Evolutionary conservation across 2,888 invertebrate species (phyloP), one percentile per base, ranked within the genome.

Genomic region (Ryuthela nishihirai): DNA sequence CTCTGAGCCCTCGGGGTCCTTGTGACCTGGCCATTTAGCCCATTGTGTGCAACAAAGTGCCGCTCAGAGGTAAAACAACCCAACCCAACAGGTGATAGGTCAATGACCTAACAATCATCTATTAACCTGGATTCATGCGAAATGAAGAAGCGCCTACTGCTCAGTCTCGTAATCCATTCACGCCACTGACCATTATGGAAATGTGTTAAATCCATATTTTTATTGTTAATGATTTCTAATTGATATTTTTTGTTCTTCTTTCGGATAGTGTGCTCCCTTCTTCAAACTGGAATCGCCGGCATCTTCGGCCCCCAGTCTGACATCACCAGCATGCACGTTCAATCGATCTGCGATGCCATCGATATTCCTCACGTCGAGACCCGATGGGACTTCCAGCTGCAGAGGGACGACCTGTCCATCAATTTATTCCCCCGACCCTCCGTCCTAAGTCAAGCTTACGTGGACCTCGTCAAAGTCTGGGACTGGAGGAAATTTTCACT

Each of bases 291-390:
- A 56, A 79, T 91, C 5, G 84, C 85, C 2, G 92, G 85, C 38
- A 81, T 95, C 42, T 85, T 95, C 70, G 94, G 94, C 1, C 92
- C 94, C 1, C 82, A 83, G 60, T 79, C 82, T 40, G 79, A 79
- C 61, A 75, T 79, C 54, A 80, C 85, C 0, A 81, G 89, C 24
- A 81, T 83, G 56, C 87, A 91, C 71, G 84, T 92, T 25, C 86
- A 89, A 73, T 87, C 89, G 38, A 83, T 92, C 65, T 87, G 89
- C 67, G 87, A 89, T 72, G 82, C 82, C 52, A 79, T 90, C 67
- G 89, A 92, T 76, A 81, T 95, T 63, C 94, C 94, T 0, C 88
- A 92, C 70, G 80, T 95, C 60, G 83, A 91, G 70, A 83, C 83
- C 2, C 83, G 84, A 66, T 87, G 86, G 80, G 85, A 95, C 78